Evolutionary conservation across 2,888 invertebrate genomes (phyloP).

Genomic region (Nymphalis urticae): DNA sequence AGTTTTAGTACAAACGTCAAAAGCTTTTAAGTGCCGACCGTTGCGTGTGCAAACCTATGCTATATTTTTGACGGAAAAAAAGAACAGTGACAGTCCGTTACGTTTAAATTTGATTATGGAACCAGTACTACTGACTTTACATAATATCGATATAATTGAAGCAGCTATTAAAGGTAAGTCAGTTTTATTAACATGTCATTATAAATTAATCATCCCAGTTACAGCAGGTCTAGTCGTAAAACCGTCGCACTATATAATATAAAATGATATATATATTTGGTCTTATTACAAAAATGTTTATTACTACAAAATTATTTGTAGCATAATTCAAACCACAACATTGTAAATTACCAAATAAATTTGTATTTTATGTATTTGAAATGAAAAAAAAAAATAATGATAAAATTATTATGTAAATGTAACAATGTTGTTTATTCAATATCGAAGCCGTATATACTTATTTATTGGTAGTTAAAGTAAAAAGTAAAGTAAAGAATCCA

Average conservation of each 20-base stretch:
- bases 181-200: not conserved
- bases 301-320: too few relatives aligned
- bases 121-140: constrained; percentile 64
- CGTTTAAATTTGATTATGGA: constrained; percentile 61
- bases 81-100: constrained; percentile 39
- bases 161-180: constrained; percentile 69
- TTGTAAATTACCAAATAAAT: too few relatives aligned
- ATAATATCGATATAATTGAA: constrained; percentile 66
- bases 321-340: too few relatives aligned
- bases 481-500: too few relatives aligned
- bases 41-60: constrained; percentile 65
- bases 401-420: too few relatives aligned
- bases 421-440: too few relatives aligned
- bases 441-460: too few relatives aligned
- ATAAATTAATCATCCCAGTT: not conserved
- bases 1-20: constrained; percentile 59
- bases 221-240: not conserved
- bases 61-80: constrained; percentile 66
- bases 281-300: too few relatives aligned
- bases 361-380: too few relatives aligned
- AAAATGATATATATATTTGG: too few relatives aligned
- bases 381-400: too few relatives aligned
- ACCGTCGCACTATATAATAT: not conserved
- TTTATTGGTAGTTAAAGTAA: too few relatives aligned
- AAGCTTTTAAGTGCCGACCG: constrained; percentile 52